A percentile compares a stretch with the other conserved stretches of the same genome.
phyloP scores from a whole-genome alignment of 2,888 invertebrate genomes.

The Cheilosia impressa region DNA sequence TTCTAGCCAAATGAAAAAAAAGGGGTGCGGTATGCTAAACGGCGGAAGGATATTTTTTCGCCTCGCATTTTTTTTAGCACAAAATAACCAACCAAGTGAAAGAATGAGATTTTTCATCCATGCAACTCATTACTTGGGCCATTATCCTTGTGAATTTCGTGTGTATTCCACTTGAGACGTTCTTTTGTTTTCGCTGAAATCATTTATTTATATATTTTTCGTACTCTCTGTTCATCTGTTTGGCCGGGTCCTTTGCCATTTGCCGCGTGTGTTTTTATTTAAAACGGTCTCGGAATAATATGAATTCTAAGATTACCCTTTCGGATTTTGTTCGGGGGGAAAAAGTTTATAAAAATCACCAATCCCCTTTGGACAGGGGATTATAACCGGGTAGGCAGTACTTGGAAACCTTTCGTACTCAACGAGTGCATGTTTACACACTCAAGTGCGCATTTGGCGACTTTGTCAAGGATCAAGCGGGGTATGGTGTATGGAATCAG shows the following conservation, averaged over 20 bases:
- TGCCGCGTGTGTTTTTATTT: constrained; percentile 50
- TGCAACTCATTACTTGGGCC: constrained; percentile 67
- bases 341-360: background rate
- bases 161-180: constrained; percentile 80
- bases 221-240: constrained; percentile 6
- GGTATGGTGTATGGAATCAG: constrained; percentile 2
- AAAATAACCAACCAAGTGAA: constrained; percentile 69
- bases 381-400: background rate
- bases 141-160: constrained; percentile 75
- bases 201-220: constrained; percentile 68
- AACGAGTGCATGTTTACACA: background rate
- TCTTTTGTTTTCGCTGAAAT: constrained; percentile 77
- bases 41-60: constrained; percentile 67
- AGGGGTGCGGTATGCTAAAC: constrained; percentile 60
- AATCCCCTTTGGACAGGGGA: constrained; percentile 11
- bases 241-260: constrained; percentile 62
- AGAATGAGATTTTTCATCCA: constrained; percentile 73
- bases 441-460: constrained; percentile 22
- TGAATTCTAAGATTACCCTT: constrained; percentile 57
- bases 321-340: constrained; percentile 13
- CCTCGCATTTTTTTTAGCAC: constrained; percentile 31
- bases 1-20: constrained; percentile 23
- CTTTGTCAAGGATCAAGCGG: constrained; percentile 26
- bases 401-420: constrained; percentile 9
- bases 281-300: constrained; percentile 11